phyloP scores from a whole-genome alignment of 2,888 invertebrate species.

The Tenthredo mesomela region DNA sequence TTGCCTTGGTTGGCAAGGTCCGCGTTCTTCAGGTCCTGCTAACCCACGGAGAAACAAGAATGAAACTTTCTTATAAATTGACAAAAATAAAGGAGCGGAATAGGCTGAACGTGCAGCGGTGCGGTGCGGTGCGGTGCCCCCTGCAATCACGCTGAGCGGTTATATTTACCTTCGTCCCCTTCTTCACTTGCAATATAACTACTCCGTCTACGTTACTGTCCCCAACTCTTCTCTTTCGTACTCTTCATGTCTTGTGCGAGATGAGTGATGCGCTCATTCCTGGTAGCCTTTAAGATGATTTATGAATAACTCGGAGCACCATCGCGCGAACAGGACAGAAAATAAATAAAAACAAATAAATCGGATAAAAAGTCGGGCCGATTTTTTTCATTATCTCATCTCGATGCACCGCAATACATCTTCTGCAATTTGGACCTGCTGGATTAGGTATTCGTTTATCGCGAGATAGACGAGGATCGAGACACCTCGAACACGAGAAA shows the following conservation, averaged over 20 bases:
- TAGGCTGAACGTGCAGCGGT: slow-evolving; percentile 6
- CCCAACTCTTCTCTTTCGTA: neutral
- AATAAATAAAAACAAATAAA: neutral
- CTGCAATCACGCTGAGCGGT: slow-evolving; percentile 36
- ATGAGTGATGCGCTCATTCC: slow-evolving; percentile 26
- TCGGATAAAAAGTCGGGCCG: neutral
- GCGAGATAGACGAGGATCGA: neutral
- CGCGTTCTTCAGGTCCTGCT: slow-evolving; percentile 7
- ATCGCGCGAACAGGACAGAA: neutral
- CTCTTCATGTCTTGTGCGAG: neutral
- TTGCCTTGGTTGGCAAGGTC: neutral
- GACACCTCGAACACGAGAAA: neutral
- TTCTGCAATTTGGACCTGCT: neutral
- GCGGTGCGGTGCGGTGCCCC: slow-evolving; percentile 1
- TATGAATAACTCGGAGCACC: neutral
- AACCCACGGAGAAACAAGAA: slow-evolving; percentile 8
- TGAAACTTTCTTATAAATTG: slow-evolving; percentile 40
- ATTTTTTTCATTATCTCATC: neutral
- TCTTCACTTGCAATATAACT: slow-evolving; percentile 19
- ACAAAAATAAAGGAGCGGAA: slow-evolving; percentile 39
- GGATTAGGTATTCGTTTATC: neutral
- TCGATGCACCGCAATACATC: neutral
- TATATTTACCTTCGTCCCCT: slow-evolving; percentile 38
- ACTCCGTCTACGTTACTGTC: slow-evolving; percentile 33
- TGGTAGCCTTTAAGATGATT: slow-evolving; percentile 17